Evolutionary conservation across 2,888 invertebrate species (phyloP).

Genomic region (Amphipoea lucens): DNA sequence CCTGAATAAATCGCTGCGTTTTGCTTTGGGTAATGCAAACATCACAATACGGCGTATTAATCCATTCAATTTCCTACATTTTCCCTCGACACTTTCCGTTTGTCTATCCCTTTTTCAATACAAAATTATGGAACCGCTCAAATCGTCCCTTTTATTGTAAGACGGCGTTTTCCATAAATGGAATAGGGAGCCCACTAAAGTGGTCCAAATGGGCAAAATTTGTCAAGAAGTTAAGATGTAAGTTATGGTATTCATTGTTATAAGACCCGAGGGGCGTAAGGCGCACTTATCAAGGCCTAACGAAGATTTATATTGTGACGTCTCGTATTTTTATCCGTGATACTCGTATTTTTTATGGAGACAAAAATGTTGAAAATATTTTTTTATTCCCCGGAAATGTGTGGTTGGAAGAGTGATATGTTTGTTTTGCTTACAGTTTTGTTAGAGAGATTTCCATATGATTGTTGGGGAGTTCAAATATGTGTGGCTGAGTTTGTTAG

Average conservation of each 20-base stretch:
- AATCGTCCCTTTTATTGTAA: constrained; percentile 49
- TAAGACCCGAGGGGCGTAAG: constrained; percentile 71
- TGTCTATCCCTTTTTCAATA: constrained; percentile 14
- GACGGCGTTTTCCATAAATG: constrained; percentile 57
- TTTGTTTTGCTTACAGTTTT: constrained; percentile 59
- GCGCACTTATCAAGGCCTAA: constrained; percentile 80
- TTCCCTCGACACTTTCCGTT: neutral
- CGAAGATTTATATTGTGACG: constrained; percentile 78
- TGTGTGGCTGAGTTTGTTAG: constrained; percentile 14
- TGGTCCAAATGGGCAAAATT: constrained; percentile 76
- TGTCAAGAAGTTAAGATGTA: constrained; percentile 79
- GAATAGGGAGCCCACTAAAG: constrained; percentile 66
- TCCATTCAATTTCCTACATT: neutral
- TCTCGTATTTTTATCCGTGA: constrained; percentile 68
- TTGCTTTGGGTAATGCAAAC: neutral
- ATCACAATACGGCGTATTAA: neutral
- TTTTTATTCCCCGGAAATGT: constrained; percentile 61
- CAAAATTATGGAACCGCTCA: constrained; percentile 18
- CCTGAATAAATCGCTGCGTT: neutral
- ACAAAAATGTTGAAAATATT: constrained; percentile 65
- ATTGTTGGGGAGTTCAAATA: constrained; percentile 18
- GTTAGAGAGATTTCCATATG: constrained; percentile 24
- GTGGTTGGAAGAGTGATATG: constrained; percentile 57
- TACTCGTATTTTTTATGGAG: constrained; percentile 61
- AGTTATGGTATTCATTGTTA: constrained; percentile 79